Conservation (phyloP, 2,888 invertebrate genomes). For the Epinotia brunnichana region DNA sequence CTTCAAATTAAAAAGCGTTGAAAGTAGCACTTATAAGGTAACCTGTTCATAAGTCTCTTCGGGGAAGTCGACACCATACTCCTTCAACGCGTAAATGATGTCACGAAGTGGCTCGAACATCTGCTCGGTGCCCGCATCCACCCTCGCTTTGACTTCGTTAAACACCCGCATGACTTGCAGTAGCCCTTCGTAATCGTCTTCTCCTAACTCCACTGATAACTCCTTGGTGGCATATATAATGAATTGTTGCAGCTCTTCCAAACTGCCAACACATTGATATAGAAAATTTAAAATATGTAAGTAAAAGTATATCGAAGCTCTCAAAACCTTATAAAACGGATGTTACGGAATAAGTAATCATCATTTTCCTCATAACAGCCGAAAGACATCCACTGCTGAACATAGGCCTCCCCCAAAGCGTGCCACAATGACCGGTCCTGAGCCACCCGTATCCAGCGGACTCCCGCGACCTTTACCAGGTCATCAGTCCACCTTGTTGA, state of each 20-base stretch:
- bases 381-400: too few relatives aligned
- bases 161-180: conserved; percentile 93
- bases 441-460: too few relatives aligned
- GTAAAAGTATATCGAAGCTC: background rate
- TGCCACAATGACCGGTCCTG: too few relatives aligned
- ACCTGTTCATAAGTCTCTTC: conserved; percentile 91
- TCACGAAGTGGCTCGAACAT: conserved; percentile 96
- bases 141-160: conserved; percentile 89
- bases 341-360: too few relatives aligned
- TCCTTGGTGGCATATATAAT: conserved; percentile 89
- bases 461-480: too few relatives aligned
- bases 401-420: too few relatives aligned
- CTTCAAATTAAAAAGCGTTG: background rate
- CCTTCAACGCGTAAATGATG: conserved; percentile 92
- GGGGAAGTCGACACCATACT: conserved; percentile 93
- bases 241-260: conserved; percentile 90
- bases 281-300: background rate
- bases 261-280: conserved; percentile 70
- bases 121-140: conserved; percentile 87
- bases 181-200: conserved; percentile 94
- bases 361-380: too few relatives aligned
- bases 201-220: conserved; percentile 88
- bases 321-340: too few relatives aligned
- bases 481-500: too few relatives aligned
- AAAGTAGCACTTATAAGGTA: conserved; percentile 12